A percentile compares a stretch with the other conserved stretches of the same genome.
Conservation (phyloP, 2,888 invertebrate species). For the Caenorhabditis sulstoni region DNA sequence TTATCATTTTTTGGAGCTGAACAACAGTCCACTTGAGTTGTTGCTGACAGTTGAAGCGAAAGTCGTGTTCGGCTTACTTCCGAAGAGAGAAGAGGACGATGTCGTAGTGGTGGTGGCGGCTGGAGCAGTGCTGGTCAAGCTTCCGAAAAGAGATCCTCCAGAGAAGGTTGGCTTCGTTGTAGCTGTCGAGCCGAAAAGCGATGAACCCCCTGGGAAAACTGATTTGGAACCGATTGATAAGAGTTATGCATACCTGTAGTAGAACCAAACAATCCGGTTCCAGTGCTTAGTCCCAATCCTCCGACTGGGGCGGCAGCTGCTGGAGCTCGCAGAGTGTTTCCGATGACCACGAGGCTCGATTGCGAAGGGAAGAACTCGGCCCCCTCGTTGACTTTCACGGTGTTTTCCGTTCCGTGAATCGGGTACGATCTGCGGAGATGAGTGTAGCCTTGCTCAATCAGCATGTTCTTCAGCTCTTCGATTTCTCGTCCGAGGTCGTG, state of each 20-base stretch:
- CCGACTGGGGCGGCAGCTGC: constrained; percentile 21
- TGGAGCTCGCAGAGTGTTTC: constrained; percentile 53
- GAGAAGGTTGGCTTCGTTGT: constrained; percentile 49
- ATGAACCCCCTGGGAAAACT: constrained; percentile 30
- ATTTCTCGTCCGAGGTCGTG: constrained; percentile 44
- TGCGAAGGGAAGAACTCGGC: constrained; percentile 61
- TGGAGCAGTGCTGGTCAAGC: constrained; percentile 16
- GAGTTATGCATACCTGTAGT: constrained; percentile 36
- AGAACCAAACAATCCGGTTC: constrained; percentile 49
- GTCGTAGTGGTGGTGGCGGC: constrained; percentile 34
- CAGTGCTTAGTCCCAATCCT: constrained; percentile 40
- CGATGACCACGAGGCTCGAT: constrained; percentile 55
- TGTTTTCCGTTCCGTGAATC: background rate
- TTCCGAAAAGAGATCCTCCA: constrained; percentile 62
- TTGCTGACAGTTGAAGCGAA: constrained; percentile 64
- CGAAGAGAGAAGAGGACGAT: constrained; percentile 45
- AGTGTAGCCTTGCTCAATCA: constrained; percentile 58
- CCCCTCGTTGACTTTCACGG: constrained; percentile 19
- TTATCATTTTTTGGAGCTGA: constrained; percentile 61
- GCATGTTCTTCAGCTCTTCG: constrained; percentile 36
- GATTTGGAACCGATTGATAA: too few species aligned
- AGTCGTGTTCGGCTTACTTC: constrained; percentile 39
- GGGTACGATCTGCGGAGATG: constrained; percentile 37
- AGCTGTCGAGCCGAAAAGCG: constrained; percentile 48
- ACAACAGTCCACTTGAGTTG: constrained; percentile 65